These are phyloP conservation scores for Gymnopithys bicolor DNA, from an alignment of 2,797 vertebrate genomes.

Conservation along the genomic window DNA sequence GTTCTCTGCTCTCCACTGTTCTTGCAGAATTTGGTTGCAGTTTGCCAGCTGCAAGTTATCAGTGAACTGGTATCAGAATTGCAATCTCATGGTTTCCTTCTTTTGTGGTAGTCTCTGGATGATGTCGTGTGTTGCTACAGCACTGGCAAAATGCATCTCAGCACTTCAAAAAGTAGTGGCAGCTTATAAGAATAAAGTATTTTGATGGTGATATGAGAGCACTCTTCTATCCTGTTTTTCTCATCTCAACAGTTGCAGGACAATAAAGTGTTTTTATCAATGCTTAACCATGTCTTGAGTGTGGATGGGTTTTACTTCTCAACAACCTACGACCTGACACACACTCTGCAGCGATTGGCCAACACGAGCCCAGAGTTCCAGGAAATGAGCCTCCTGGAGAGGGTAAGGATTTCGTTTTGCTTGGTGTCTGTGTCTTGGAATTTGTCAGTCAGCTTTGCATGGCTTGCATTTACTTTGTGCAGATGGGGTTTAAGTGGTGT, in stretches of 20 bases:
- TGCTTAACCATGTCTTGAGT: slow-evolving; percentile 89
- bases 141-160: not conserved
- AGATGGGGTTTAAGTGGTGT: not conserved
- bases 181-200: not conserved
- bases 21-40: not conserved
- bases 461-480: not conserved
- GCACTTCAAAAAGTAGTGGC: not conserved
- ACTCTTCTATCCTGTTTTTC: not conserved
- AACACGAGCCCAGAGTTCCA: slow-evolving; percentile 98
- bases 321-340: slow-evolving; percentile 92
- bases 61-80: not conserved
- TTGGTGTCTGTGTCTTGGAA: accelerated
- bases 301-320: slow-evolving; percentile 95
- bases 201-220: not conserved
- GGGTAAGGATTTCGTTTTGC: slow-evolving; percentile 80
- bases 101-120: not conserved
- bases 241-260: slow-evolving; percentile 88
- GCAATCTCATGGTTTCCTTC: not conserved
- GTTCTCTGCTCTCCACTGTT: not conserved
- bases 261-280: slow-evolving; percentile 92
- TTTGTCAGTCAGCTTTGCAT: not conserved
- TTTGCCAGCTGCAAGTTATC: not conserved
- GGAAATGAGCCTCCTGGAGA: slow-evolving; percentile 95
- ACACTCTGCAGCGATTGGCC: slow-evolving; percentile 90
- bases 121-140: not conserved